phyloP scores from a whole-genome alignment of 2,113 vertebrate genomes.

The Hiodon tergisus region DNA sequence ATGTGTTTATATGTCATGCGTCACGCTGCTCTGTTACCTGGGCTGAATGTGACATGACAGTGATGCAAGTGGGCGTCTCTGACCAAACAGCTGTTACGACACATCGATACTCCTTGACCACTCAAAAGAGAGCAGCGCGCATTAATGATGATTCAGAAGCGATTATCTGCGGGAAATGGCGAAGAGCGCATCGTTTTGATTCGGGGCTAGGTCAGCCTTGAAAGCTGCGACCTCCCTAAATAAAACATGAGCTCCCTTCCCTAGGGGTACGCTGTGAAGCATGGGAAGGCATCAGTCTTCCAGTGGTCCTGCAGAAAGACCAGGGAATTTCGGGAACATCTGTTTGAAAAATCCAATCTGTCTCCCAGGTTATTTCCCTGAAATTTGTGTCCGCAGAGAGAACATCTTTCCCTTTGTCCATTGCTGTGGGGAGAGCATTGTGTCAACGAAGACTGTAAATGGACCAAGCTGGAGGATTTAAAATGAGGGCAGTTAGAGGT shows the following conservation, averaged over 20 bases:
- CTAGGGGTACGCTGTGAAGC: conserved; percentile 12
- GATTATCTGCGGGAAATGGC: neutral
- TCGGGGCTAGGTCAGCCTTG: conserved; percentile 23
- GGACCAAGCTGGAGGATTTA: conserved; percentile 44
- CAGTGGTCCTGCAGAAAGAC: conserved; percentile 30
- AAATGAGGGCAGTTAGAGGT: conserved; percentile 58
- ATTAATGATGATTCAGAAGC: neutral
- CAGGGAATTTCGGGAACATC: conserved; percentile 40
- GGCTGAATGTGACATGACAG: too few species aligned
- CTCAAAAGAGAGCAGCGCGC: neutral
- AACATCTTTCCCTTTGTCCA: conserved; percentile 42
- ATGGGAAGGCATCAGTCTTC: conserved; percentile 51
- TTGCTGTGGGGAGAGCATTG: conserved; percentile 30
- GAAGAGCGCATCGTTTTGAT: neutral
- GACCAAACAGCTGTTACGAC: too few species aligned
- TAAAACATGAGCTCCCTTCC: conserved; percentile 44
- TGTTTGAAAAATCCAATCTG: conserved; percentile 22
- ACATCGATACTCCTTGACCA: neutral
- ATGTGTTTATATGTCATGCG: too few species aligned
- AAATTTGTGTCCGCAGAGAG: conserved; percentile 38
- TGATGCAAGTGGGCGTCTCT: too few species aligned
- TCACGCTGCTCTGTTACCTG: too few species aligned
- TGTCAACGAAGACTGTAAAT: conserved; percentile 26
- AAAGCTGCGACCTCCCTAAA: conserved; percentile 38
- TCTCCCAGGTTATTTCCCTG: conserved; percentile 40